These are phyloP conservation scores for Pithys albifrons DNA, from an alignment of 2,113 vertebrate species.

Conservation along the genomic window DNA sequence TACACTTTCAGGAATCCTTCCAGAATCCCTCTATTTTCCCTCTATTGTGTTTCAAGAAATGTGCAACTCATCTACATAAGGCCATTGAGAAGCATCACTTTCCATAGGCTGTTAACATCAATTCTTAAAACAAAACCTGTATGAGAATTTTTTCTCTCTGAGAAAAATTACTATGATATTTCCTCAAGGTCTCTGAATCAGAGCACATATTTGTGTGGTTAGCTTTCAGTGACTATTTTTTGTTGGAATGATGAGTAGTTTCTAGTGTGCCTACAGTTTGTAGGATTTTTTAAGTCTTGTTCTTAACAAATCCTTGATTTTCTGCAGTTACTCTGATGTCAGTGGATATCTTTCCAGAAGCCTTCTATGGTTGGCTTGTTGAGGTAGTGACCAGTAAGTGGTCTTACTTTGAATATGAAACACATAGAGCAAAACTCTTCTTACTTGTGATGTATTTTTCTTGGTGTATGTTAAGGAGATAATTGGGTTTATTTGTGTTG, in stretches of 20 bases:
- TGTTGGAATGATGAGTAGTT: background rate
- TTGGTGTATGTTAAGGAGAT: background rate
- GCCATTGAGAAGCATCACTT: background rate
- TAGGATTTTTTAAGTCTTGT: background rate
- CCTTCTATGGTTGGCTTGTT: background rate
- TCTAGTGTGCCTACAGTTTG: background rate
- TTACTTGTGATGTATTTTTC: background rate
- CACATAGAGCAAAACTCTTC: background rate
- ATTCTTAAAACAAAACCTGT: background rate
- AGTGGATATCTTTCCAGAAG: background rate
- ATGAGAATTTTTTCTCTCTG: background rate
- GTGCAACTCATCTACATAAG: background rate
- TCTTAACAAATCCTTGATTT: background rate
- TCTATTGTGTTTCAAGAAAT: constrained; percentile 23
- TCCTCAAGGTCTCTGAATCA: background rate
- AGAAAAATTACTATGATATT: background rate
- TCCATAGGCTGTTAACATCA: background rate
- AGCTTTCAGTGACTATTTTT: background rate
- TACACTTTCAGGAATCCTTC: background rate
- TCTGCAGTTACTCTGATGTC: background rate
- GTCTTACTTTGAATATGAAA: background rate
- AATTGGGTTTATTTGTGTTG: background rate
- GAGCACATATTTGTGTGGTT: background rate
- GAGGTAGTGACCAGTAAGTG: background rate
- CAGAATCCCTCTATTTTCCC: background rate